These are phyloP conservation scores for Melanotaenia boesemani DNA, from an alignment of 2,797 vertebrate species.

Conservation along the genomic window DNA sequence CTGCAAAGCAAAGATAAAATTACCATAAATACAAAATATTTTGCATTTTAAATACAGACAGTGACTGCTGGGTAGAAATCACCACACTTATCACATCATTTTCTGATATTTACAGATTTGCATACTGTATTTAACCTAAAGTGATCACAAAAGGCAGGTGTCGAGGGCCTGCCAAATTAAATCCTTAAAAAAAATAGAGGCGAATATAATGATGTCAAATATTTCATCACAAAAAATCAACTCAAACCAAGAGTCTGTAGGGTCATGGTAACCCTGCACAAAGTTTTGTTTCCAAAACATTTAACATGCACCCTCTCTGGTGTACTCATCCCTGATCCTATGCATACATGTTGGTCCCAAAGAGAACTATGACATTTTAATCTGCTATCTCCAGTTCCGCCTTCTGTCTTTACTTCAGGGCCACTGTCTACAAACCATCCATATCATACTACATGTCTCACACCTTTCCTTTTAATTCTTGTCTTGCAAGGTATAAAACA, in stretches of 20 bases:
- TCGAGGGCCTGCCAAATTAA: constrained; percentile 13
- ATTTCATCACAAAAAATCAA: neutral
- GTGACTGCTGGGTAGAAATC: constrained; percentile 26
- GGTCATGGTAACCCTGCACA: neutral
- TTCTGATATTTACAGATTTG: constrained; percentile 32
- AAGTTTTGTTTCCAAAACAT: too few species aligned
- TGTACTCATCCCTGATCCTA: too few species aligned
- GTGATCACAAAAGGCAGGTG: constrained; percentile 32
- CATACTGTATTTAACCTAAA: constrained; percentile 17
- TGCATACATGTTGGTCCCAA: too few species aligned
- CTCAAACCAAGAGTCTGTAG: neutral
- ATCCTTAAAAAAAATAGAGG: neutral
- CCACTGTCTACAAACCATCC: too few species aligned
- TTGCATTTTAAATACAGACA: constrained; percentile 44
- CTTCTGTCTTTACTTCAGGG: too few species aligned
- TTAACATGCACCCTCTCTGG: too few species aligned
- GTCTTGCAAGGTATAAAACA: neutral
- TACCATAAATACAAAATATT: constrained; percentile 59
- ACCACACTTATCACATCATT: constrained; percentile 17
- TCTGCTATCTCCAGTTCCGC: too few species aligned
- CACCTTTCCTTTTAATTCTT: neutral
- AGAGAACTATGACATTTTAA: too few species aligned
- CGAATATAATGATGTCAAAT: neutral
- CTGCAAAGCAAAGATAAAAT: constrained; percentile 69
- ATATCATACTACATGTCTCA: too few species aligned